Base-by-base conservation (phyloP, 1,140 invertebrate species). In the Atta cephalotes region DNA sequence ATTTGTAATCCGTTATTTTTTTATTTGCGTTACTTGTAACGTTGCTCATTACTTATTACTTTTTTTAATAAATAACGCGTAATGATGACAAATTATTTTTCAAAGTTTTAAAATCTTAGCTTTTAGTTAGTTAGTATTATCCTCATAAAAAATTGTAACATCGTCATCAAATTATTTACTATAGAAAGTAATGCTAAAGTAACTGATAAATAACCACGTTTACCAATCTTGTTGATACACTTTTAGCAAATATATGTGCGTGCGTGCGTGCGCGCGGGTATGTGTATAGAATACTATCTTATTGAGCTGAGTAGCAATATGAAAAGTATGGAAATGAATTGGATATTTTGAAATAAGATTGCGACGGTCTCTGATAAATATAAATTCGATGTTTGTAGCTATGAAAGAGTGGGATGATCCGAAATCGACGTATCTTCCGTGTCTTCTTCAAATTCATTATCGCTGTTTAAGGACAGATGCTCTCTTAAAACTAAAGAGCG, bases 401-500 rank as follows among this genome's bases (percentile, higher is more conserved):
- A 92, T 66, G 90, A 90, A 31, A 93, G 72, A 65, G 90, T 70
- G 78, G 89, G 85, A 86, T 92, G 84, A 92, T 92, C 92, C 77
- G 92, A 91, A 91, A 92, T 89, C 81, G 92, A 91, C 82, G 88
- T 86, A 90, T 92, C 89, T 80, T 93, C 90, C 70, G 79, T 90
- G 66, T 88, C 82, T 74, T 94, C 93, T 85, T 94, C 92, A 60
- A 92, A 71, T 88, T 94, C 93, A 77, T 92, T 92, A 92, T 93
- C 91, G 87, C 92, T 93, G 82, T 88, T 93, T 65, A 92, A 90
- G 21, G 93, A 89, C 18, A 92, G 87, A 71, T 93, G 90, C 91
- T 93, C 93, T 74, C 91, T 93, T 87, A 94, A 87, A 88, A 94
- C 93, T 92, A 95, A 92, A 51, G 94, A 94, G 87, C 94, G 92